These are phyloP conservation scores for Heliocidaris tuberculata DNA, from an alignment of 35 echinoderm and acorn worm species.

Conservation along the genomic window DNA sequence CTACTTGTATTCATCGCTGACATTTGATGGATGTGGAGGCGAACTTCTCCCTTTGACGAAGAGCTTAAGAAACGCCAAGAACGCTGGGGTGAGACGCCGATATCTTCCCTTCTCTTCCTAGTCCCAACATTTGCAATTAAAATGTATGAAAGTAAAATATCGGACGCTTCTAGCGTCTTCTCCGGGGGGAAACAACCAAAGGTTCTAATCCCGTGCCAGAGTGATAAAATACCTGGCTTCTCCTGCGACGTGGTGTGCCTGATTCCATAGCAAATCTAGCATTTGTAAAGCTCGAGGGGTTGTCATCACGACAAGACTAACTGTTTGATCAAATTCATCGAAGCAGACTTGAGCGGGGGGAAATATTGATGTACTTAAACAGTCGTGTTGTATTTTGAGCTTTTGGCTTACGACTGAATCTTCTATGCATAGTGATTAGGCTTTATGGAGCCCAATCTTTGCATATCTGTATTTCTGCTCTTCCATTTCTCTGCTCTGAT, in stretches of 20 bases:
- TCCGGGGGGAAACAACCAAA: neutral
- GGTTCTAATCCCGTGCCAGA: neutral
- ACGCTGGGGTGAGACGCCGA: neutral
- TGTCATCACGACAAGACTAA: neutral
- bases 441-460: neutral
- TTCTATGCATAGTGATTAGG: constrained; percentile 4
- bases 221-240: neutral
- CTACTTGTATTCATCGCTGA: neutral
- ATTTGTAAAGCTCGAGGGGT: neutral
- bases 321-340: neutral
- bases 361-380: neutral
- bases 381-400: neutral
- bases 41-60: neutral
- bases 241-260: neutral
- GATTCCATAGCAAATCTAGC: neutral
- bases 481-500: neutral
- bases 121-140: neutral
- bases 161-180: neutral
- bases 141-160: neutral
- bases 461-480: neutral
- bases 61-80: neutral
- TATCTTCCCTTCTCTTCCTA: neutral
- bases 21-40: constrained; percentile 1
- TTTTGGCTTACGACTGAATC: neutral
- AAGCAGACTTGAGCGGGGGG: neutral